Evolutionary conservation across 2,113 vertebrate genomes (phyloP).

Genomic region (Bettongia penicillata): DNA sequence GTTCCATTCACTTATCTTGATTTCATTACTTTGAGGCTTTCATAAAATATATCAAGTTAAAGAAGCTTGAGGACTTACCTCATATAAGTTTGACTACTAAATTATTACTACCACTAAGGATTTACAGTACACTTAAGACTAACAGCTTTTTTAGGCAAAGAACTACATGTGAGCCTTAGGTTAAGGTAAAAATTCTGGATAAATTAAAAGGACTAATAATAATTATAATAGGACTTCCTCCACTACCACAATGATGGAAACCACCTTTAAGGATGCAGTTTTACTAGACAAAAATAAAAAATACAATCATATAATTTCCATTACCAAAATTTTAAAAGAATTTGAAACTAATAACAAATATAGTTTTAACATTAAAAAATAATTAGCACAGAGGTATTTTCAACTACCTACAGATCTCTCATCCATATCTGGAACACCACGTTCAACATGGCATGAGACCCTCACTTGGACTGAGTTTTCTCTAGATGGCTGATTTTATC

Average conservation of each 20-base stretch:
- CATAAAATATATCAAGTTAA: not conserved
- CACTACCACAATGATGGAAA: constrained; percentile 26
- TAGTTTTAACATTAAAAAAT: not conserved
- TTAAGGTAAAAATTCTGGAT: constrained; percentile 17
- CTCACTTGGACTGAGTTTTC: constrained; percentile 2
- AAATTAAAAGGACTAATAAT: constrained; percentile 56
- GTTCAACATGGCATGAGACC: constrained; percentile 26
- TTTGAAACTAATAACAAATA: constrained; percentile 29
- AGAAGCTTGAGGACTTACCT: constrained; percentile 7
- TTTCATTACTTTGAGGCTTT: constrained; percentile 29
- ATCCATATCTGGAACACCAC: constrained; percentile 34
- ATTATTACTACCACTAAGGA: constrained; percentile 39
- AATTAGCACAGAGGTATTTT: not conserved
- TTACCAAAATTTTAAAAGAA: constrained; percentile 51
- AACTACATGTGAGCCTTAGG: constrained; percentile 29
- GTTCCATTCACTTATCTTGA: constrained; percentile 8
- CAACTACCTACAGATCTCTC: constrained; percentile 40
- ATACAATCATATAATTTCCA: constrained; percentile 40
- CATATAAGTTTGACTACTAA: constrained; percentile 21
- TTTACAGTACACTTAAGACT: not conserved
- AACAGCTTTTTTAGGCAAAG: constrained; percentile 29
- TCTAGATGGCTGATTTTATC: not conserved
- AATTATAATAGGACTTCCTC: constrained; percentile 16
- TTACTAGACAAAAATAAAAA: constrained; percentile 37
- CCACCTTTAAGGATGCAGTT: constrained; percentile 37